These are phyloP conservation scores for Sphinx pinastri DNA, from an alignment of 2,888 invertebrate species.

Conservation along the genomic window DNA sequence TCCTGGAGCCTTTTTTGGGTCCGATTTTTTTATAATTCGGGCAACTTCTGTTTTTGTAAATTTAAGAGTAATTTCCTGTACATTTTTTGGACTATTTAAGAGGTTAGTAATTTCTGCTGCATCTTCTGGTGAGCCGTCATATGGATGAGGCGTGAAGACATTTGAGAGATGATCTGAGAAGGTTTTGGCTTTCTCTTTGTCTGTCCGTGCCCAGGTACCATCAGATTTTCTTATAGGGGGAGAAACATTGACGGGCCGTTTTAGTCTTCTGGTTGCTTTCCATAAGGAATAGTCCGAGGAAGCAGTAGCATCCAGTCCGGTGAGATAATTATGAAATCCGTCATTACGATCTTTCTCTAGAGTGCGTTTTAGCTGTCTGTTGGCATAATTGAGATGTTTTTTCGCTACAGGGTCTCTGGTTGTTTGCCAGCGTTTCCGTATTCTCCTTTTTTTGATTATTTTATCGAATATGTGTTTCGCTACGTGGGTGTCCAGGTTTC, in stretches of 20 bases:
- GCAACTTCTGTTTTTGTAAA: no score
- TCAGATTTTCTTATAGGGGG: neutral
- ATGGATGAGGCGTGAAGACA: no score
- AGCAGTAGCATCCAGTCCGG: conserved; percentile 12
- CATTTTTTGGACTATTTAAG: no score
- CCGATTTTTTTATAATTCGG: no score
- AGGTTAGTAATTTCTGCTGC: no score
- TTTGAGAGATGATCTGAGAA: conserved; percentile 23
- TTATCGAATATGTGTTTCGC: conserved; percentile 16
- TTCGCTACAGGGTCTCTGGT: no score
- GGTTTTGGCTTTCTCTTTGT: conserved; percentile 17
- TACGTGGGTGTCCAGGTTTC: neutral
- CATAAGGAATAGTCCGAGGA: conserved; percentile 24
- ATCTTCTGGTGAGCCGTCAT: no score
- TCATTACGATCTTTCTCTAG: conserved; percentile 12
- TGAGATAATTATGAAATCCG: neutral
- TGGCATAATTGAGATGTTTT: no score
- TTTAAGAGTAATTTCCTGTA: no score
- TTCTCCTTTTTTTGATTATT: conserved; percentile 30
- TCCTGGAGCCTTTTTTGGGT: no score
- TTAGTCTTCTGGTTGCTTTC: conserved; percentile 20
- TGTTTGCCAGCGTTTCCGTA: conserved; percentile 28
- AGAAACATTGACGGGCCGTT: conserved; percentile 18
- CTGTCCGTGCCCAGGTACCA: conserved; percentile 17
- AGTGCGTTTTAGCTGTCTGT: conserved; percentile 29